Base-by-base conservation (phyloP, 2,113 vertebrate species). In the Serilophus lunatus region DNA sequence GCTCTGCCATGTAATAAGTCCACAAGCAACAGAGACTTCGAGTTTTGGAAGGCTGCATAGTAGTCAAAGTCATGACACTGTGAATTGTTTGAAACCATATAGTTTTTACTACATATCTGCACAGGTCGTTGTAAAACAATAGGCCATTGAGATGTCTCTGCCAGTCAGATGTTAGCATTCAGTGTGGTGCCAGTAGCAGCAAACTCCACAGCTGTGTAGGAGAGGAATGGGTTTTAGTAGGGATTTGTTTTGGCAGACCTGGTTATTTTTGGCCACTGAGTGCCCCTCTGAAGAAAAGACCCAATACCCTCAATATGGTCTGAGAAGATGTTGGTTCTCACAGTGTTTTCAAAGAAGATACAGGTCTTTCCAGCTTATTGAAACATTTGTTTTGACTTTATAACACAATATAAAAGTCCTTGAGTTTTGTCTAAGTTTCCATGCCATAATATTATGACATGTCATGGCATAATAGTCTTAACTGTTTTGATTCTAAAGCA, bases 401-500 rank as follows among this genome's bases (percentile, higher is more conserved):
- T 54, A 63, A 77, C 60, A 66, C 26, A 47, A 13, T n/a, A 82
- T 75, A 79, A 86, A 86, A 92, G 80, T 50, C 65, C 76, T 82
- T 33, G 84, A 95, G 74, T 97, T 97, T 95, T 93, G 89, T 93
- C 93, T 97, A 71, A 50, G 79, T 92, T 92, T 81, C 65, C 45
- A 10, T 93, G 80, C 76, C 80, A 84, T 82, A 97, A 95, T 91
- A 95, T 87, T 95, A 85, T 91, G 93, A 95, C 4, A 17, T n/a
- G 81, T 91, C 49, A 79, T 49, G 40, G 84, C 74, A 89, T 82
- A 95, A 92, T 92, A 89, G 57, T 65, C 77, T 93, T 82, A 91
- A 91, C 61, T 95, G 87, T 97, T 96, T 96, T 97, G 95, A 93
- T 94, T 96, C 86, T 77, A 53, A 84, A 91, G 51, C 57, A 45